Base-by-base conservation (phyloP, 2,113 vertebrate species). In the Cyrtonyx montezumae region DNA sequence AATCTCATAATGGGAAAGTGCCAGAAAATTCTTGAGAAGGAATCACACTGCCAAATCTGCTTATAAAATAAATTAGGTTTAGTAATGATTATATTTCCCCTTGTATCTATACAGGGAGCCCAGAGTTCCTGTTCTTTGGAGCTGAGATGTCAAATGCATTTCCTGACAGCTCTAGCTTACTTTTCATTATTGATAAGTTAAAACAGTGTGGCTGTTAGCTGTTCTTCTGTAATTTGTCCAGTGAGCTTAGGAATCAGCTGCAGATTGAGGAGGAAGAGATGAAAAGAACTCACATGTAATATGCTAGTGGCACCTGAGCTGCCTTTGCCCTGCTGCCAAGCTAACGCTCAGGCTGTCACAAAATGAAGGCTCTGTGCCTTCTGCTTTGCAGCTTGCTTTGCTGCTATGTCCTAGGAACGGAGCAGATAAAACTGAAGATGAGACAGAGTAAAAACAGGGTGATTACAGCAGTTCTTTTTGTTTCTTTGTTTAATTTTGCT, bases 61-160 rank as follows among this genome's bases (percentile, higher is more conserved):
- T 91, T 93, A 92, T 82, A 68, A 94, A 96, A 94, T 87, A 93
- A 92, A 96, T 94, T 65, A 95, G 56, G 56, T 92, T 95, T 93
- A 93, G 71, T 92, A 96, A 95, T 87, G 79, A 88, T 89, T 94
- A 17, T 90, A 93, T 92, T 96, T 94, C 91, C 67, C 63, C 42
- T 89, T 48, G 9, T 79, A 74, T 77, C 91, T 88, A 82, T 68
- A 94, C 65, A 79, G 21, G 37, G 80, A 91, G 49, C 68, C 42
- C 16, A 69, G 53, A 89, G 79, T 94, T 96, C 82, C 82, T 90
- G 66, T 85, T 91, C 76, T 46, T 93, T 11, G 7, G 87, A 91
- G 63, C 1, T 82, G 81, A 65, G 59, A 89, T 94, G 89, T 95
- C 91, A 94, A 88, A 94, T 56, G 30, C 85, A 80, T 94, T 94